Evolutionary conservation across 2,113 vertebrate species (phyloP).

Genomic region (Gavialis gangeticus): DNA sequence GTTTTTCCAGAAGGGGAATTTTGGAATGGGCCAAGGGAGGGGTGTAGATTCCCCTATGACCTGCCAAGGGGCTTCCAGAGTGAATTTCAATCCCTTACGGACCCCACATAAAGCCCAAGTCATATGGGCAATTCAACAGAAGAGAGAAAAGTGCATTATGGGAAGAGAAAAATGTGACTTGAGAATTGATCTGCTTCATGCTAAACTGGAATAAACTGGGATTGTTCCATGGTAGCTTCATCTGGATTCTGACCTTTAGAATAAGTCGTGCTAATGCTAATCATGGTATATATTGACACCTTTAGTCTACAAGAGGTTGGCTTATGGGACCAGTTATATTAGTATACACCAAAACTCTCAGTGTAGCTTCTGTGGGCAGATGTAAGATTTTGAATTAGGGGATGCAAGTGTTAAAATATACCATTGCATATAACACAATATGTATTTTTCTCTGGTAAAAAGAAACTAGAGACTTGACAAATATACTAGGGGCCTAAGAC

Average conservation of each 20-base stretch:
- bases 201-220: not conserved
- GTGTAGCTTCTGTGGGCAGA: too few species aligned
- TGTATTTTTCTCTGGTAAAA: too few species aligned
- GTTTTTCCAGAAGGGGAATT: constrained; percentile 20
- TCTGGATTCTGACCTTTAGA: not conserved
- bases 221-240: not conserved
- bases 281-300: not conserved
- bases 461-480: too few species aligned
- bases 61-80: not conserved
- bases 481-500: too few species aligned
- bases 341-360: not conserved
- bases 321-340: not conserved
- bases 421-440: too few species aligned
- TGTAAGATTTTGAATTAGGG: too few species aligned
- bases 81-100: not conserved
- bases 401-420: too few species aligned
- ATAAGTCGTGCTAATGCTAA: not conserved
- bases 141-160: not conserved
- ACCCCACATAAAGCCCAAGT: not conserved
- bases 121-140: not conserved
- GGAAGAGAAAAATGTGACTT: not conserved
- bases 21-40: constrained; percentile 25
- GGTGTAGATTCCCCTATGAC: constrained; percentile 3
- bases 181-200: rapidly evolving
- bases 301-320: not conserved